Base-by-base conservation (phyloP, 2,113 vertebrate genomes). In the Epinephelus moara region DNA sequence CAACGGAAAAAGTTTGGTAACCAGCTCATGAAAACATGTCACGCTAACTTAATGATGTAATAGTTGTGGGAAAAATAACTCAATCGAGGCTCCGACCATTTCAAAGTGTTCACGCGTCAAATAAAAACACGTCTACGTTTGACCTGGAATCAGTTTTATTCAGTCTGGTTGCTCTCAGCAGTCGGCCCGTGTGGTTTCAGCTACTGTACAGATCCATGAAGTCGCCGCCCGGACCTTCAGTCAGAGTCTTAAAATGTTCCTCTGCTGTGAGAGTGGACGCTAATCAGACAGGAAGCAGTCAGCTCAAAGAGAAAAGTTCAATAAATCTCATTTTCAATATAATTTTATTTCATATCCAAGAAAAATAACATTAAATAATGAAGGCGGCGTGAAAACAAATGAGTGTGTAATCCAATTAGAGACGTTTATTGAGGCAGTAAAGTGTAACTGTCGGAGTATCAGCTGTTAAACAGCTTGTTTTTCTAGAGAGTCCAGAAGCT, bases 371-470 rank as follows among this genome's bases (percentile, higher is more conserved):
- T 45, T 45, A 45, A 12, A 45, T 11, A 45, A 9, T 45, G 42
- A 45, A 45, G 42, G 8, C 42, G 42, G 14, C n/a, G 7, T 21
- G 11, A 49, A 21, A 49, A 57, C 61, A 27, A 19, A 59, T 4
- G 61, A 50, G 53, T 21, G 0, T 37, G 11, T 67, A 1, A 74
- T 75, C 47, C 23, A 55, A 14, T 15, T 3, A 17, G 25, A 56
- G 19, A n/a, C 49, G 72, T 92, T 90, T 91, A 91, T 88, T 86
- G 92, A 68, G 70, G 80, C 62, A 78, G n/a, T 87, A 85, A 89
- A 93, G 89, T 75, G 66, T 82, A 84, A 72, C 59, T 45, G 42
- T 45, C 1, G 2, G 42, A 45, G 42, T 45, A 45, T 45, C 42
- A 45, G 42, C 42, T 45, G 42, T 45, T 45, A 45, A 45, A 45